Evolutionary conservation across 64 coral and sea anemone genomes (phyloP), one percentile per base, ranked within the genome.

Genomic region (Montipora efflorescens): DNA sequence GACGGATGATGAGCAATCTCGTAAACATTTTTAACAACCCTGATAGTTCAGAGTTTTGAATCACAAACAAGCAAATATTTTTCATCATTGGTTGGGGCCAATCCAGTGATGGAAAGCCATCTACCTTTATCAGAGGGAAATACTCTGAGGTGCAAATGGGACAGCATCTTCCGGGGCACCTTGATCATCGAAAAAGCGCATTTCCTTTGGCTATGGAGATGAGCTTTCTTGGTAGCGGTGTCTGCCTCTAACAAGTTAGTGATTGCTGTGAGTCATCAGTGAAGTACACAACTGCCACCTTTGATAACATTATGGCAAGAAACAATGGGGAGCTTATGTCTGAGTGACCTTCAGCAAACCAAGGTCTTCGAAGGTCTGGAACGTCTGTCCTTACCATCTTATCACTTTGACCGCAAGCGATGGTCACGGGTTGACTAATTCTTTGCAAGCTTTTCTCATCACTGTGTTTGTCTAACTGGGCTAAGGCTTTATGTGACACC

Each of bases 401-500:
- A 71, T 77, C 90, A 84, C 83, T 70, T 70, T 92, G 61, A 82
- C 80, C 90, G 72, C 79, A 92, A 76, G 79, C 88, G 78, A 77
- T 57, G 16, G 81, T 92, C 79, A 92, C 90, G 55, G 18, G 67
- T 92, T 92, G 79, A 92, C 79, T 84, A 74, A 84, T 84, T 80
- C 90, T 77, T 52, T 92, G 80, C 90, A 84, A 76, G 67, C 36
- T 36, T 36, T 36, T 2, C 36, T 2, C 90, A 53, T 70, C 80
- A 77, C 67, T 92, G 76, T 90, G 76, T 66, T 90, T 90, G 64
- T 90, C 88, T 7, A 90, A 47, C 55, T 90, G 59, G 53, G 88
- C 76, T 90, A 90, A 80, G 18, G 76, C 88, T 80, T 90, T 90
- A 76, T 90, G 88, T 62, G 88, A 90, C 64, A 90, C 88, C 57